Evolutionary conservation across 2,888 invertebrate species (phyloP).

Genomic region (Girardia tigrina): DNA sequence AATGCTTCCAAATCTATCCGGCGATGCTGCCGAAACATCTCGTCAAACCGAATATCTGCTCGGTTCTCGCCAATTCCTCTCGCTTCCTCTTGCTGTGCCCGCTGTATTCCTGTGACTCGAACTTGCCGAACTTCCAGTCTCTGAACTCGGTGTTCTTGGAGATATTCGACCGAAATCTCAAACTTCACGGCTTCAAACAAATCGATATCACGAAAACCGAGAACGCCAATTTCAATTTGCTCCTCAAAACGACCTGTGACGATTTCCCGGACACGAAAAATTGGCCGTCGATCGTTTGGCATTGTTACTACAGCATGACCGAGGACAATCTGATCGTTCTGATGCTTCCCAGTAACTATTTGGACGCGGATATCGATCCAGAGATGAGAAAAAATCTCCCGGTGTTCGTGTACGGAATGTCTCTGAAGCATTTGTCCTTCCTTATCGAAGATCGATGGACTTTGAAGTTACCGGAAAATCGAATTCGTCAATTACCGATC

Average conservation of each 20-base stretch:
- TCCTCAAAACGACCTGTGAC: background rate
- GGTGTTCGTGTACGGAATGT: constrained; percentile 13
- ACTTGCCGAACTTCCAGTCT: background rate
- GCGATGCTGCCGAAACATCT: background rate
- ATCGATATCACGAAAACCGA: constrained; percentile 10
- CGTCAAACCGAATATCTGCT: background rate
- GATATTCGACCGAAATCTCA: background rate
- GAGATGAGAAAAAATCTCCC: background rate
- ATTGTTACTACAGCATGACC: constrained; percentile 2
- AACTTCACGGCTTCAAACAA: background rate
- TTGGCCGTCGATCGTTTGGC: background rate
- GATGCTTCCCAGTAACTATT: constrained; percentile 21
- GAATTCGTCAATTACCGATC: background rate
- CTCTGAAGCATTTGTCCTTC: constrained; percentile 29
- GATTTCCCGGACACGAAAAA: background rate
- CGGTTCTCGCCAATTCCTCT: background rate
- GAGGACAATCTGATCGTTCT: constrained; percentile 25
- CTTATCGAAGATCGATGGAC: constrained; percentile 34
- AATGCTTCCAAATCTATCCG: background rate
- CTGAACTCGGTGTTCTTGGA: background rate
- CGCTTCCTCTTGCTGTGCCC: background rate
- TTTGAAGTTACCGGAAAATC: background rate
- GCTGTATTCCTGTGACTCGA: background rate
- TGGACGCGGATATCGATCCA: background rate
- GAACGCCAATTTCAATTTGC: background rate